Percentiles rank a stretch among this genome's conserved stretches.
Conservation (phyloP, 2,797 vertebrate genomes). For the Clarias pachynema region DNA sequence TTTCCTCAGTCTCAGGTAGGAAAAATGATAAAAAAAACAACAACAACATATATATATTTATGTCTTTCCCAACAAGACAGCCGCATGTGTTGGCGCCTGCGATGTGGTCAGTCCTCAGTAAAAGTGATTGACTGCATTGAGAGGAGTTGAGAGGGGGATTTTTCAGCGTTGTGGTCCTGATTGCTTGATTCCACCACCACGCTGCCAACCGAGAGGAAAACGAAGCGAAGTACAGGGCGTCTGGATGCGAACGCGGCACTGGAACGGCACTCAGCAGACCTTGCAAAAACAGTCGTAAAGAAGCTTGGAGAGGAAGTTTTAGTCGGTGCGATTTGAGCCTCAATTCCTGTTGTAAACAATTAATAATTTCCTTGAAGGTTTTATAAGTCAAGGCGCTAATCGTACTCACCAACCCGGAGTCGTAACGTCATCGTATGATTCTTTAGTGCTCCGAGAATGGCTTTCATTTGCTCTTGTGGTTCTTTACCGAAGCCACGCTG, state of each 20-base stretch:
- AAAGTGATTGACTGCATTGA: constrained; percentile 74
- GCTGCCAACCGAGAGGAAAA: neutral
- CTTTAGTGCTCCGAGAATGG: neutral
- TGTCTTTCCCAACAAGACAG: constrained; percentile 23
- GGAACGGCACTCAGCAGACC: constrained; percentile 11
- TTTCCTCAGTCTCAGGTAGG: neutral
- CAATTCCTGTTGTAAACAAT: constrained; percentile 5
- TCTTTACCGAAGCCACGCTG: neutral
- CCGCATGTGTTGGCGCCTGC: neutral
- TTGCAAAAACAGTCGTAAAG: constrained; percentile 3
- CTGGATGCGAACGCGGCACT: constrained; percentile 16
- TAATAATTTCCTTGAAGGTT: neutral
- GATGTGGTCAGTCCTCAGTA: constrained; percentile 70
- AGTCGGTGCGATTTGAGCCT: neutral
- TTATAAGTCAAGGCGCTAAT: neutral
- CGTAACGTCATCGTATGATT: neutral
- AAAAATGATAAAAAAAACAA: neutral
- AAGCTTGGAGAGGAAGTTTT: neutral
- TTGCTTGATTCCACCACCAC: neutral
- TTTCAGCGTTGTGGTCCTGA: constrained; percentile 10
- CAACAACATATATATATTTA: too few relatives aligned
- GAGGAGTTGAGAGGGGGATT: constrained; percentile 36
- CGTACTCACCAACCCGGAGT: neutral
- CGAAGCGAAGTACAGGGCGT: neutral
- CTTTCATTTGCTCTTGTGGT: constrained; percentile 25